Conservation (phyloP, 2,797 vertebrate genomes). For the Hydrocynus forskahlii region DNA sequence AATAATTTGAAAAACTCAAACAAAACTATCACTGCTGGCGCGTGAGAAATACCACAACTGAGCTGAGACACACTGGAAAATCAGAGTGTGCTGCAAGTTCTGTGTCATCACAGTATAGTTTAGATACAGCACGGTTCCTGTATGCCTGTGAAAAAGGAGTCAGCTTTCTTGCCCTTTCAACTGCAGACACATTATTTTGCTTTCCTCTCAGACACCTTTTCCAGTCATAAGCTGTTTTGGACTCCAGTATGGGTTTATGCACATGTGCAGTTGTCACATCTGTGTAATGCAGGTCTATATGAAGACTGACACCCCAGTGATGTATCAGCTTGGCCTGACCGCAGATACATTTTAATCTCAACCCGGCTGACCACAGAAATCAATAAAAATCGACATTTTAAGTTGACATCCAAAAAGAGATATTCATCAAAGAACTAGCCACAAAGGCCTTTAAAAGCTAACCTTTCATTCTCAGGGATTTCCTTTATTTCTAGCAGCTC, state of each 20-base stretch:
- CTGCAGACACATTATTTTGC: neutral
- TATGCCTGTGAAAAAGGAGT: neutral
- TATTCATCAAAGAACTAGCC: conserved; percentile 1
- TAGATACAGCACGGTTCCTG: too few relatives aligned
- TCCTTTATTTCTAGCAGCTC: neutral
- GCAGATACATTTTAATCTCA: conserved; percentile 1
- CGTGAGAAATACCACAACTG: too few relatives aligned
- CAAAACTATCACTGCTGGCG: too few relatives aligned
- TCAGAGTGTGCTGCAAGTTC: too few relatives aligned
- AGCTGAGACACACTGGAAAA: too few relatives aligned
- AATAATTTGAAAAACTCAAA: too few relatives aligned
- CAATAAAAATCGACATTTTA: conserved; percentile 8
- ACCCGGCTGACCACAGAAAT: conserved; percentile 11
- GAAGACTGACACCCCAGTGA: neutral
- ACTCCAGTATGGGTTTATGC: neutral
- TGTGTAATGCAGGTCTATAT: neutral
- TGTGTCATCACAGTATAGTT: too few relatives aligned
- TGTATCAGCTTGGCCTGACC: neutral
- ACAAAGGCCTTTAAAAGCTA: neutral
- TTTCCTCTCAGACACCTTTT: neutral
- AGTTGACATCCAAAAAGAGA: neutral
- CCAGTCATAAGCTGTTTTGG: neutral
- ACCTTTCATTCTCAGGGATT: neutral
- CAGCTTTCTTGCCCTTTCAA: neutral
- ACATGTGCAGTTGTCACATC: neutral